Evolutionary conservation across 2,113 vertebrate genomes (phyloP).

Genomic region (cattle (Bos taurus)): ARS-UCD2.0 NC_037335.1:103711501-103712000

Average conservation of each 20-base stretch:
- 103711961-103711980: conserved; percentile 96
- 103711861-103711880: conserved; percentile 95
- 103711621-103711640: conserved; percentile 91
- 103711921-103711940: conserved; percentile 91
- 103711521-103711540: background rate
- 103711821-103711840: conserved; percentile 91
- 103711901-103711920: conserved; percentile 92
- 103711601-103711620: conserved; percentile 96
- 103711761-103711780: conserved; percentile 80
- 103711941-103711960: conserved; percentile 96
- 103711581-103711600: conserved; percentile 93
- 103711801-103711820: conserved; percentile 70
- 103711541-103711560: conserved; percentile 86
- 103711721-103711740: conserved; percentile 94
- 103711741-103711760: conserved; percentile 89
- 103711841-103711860: conserved; percentile 97
- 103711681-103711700: conserved; percentile 95
- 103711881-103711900: conserved; percentile 96
- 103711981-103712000: conserved; percentile 95
- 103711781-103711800: conserved; percentile 65
- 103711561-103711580: conserved; percentile 93
- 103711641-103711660: conserved; percentile 95
- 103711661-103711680: conserved; percentile 97
- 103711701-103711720: conserved; percentile 98
- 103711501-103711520: background rate